Evolutionary conservation across 1,140 invertebrate species (phyloP).

Genomic region (Oedothorax gibbosus): DNA sequence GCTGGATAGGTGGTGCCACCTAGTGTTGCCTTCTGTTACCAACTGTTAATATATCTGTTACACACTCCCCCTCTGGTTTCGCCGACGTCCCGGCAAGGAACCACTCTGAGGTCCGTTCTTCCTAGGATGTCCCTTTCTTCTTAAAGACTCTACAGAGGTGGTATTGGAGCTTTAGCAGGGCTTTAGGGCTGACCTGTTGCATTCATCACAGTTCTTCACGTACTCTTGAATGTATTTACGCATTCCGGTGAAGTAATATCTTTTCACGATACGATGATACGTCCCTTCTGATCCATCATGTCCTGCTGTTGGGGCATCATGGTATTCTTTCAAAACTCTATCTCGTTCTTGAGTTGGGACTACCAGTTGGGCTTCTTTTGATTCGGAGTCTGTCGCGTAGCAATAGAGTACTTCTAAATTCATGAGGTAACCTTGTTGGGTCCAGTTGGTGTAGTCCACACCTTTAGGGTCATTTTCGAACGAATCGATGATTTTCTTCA

Average conservation of each 20-base stretch:
- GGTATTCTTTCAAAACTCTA: conserved; percentile 24
- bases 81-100: too few relatives aligned
- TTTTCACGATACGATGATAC: conserved; percentile 1
- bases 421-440: conserved; percentile 7
- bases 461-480: conserved; percentile 5
- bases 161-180: too few relatives aligned
- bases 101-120: too few relatives aligned
- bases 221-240: conserved; percentile 13
- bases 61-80: too few relatives aligned
- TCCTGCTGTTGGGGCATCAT: conserved; percentile 39
- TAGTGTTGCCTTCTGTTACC: too few relatives aligned
- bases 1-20: too few relatives aligned
- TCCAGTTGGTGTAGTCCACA: conserved; percentile 7
- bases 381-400: neutral
- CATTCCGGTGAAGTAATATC: conserved; percentile 38
- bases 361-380: neutral
- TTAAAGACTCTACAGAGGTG: too few relatives aligned
- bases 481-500: conserved; percentile 21
- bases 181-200: too few relatives aligned
- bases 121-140: too few relatives aligned
- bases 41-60: too few relatives aligned
- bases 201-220: conserved; percentile 29
- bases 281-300: conserved; percentile 28
- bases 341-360: neutral
- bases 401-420: neutral